A percentile compares a stretch with the other conserved stretches of the same genome.
Evolutionary conservation across 1,140 invertebrate genomes (phyloP).

Genomic region (Daktulosphaira vitifoliae): DNA sequence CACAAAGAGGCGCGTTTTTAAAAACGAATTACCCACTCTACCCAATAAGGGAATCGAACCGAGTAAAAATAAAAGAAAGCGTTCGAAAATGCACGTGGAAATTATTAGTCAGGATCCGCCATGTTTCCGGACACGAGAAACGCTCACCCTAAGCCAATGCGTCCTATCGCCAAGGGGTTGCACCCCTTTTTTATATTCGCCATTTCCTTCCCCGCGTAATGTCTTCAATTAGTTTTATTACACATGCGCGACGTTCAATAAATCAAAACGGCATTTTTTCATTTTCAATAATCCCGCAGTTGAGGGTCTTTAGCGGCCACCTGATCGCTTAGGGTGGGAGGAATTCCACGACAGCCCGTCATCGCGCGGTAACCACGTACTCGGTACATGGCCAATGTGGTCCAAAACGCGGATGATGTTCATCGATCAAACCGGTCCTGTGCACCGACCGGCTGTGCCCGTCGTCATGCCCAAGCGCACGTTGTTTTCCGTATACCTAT

Average conservation of each 20-base stretch:
- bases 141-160: neutral
- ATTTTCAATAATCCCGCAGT: neutral
- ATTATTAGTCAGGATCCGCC: neutral
- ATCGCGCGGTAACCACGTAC: no score
- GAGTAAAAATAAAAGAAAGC: no score
- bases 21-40: conserved; percentile 10
- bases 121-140: conserved; percentile 6
- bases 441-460: neutral
- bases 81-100: neutral
- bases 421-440: conserved; percentile 27
- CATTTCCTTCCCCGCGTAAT: conserved; percentile 6
- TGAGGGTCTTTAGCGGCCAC: neutral
- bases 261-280: neutral
- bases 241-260: neutral
- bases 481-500: no score
- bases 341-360: neutral
- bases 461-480: no score
- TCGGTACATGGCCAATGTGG: neutral
- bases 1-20: neutral
- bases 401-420: conserved; percentile 9
- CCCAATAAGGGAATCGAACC: no score
- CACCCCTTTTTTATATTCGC: conserved; percentile 24
- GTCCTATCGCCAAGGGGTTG: neutral
- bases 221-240: conserved; percentile 33
- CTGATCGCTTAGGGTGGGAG: neutral